These are phyloP conservation scores for Polyommatus iphigenia DNA, from an alignment of 2,888 invertebrate species.

Conservation along the genomic window DNA sequence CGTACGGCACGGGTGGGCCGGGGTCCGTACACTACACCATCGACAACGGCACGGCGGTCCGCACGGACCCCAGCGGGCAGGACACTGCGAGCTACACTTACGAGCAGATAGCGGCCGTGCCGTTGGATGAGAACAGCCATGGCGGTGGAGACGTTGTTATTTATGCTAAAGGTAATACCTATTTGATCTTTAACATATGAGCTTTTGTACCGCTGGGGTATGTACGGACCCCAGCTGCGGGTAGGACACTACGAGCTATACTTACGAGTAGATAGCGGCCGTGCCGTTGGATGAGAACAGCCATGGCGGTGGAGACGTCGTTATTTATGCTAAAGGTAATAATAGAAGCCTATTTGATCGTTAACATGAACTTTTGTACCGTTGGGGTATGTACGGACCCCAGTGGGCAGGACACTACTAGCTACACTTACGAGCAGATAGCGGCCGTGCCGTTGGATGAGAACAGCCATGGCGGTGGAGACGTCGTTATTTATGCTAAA, in stretches of 20 bases:
- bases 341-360: no score
- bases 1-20: constrained; percentile 88
- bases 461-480: constrained; percentile 90
- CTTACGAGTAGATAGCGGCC: constrained; percentile 87
- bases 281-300: constrained; percentile 86
- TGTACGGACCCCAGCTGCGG: constrained; percentile 82
- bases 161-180: constrained; percentile 84
- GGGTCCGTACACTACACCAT: constrained; percentile 81
- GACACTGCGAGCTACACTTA: constrained; percentile 84
- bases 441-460: constrained; percentile 85
- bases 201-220: constrained; percentile 36
- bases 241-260: constrained; percentile 82
- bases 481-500: constrained; percentile 90
- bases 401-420: constrained; percentile 77
- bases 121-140: constrained; percentile 87
- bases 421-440: constrained; percentile 86
- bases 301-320: constrained; percentile 92
- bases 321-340: constrained; percentile 88
- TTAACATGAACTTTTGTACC: no score
- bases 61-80: constrained; percentile 81
- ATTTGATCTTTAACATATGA: no score
- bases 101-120: constrained; percentile 85
- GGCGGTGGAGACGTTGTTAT: constrained; percentile 92
- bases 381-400: constrained; percentile 80
- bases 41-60: constrained; percentile 51